These are phyloP conservation scores for Lordiphosa mommai DNA, from an alignment of 1,140 invertebrate species.

Conservation along the genomic window DNA sequence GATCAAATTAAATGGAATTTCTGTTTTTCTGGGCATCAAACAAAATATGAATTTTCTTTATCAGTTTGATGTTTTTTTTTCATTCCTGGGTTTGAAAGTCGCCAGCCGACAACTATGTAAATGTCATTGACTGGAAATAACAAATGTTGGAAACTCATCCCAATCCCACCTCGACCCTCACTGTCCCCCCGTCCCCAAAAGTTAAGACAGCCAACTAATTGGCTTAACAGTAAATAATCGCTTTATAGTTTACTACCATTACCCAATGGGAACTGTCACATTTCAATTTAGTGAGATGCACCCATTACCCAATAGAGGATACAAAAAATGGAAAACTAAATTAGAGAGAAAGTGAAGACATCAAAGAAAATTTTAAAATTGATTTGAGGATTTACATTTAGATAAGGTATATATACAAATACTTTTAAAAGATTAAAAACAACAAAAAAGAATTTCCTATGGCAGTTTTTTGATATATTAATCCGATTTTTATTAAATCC, in stretches of 20 bases:
- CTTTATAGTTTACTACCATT: constrained; percentile 20
- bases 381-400: too few species aligned
- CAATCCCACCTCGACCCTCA: too few species aligned
- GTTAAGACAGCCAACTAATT: constrained; percentile 28
- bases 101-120: neutral
- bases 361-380: too few species aligned
- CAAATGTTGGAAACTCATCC: constrained; percentile 2
- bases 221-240: constrained; percentile 57
- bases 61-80: neutral
- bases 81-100: constrained; percentile 3
- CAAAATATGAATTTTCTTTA: neutral
- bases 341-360: too few species aligned
- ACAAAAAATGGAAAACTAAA: too few species aligned
- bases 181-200: neutral
- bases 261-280: constrained; percentile 23
- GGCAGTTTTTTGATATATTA: too few species aligned
- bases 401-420: too few species aligned
- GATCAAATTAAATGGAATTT: neutral
- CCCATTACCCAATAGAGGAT: too few species aligned
- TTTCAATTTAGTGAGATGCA: constrained; percentile 6
- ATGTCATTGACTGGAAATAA: constrained; percentile 38
- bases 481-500: too few species aligned
- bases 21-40: neutral
- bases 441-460: too few species aligned
- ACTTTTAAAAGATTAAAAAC: too few species aligned